phyloP scores from a whole-genome alignment of 2,797 vertebrate genomes.

The Enteromius trimaculatus region DNA sequence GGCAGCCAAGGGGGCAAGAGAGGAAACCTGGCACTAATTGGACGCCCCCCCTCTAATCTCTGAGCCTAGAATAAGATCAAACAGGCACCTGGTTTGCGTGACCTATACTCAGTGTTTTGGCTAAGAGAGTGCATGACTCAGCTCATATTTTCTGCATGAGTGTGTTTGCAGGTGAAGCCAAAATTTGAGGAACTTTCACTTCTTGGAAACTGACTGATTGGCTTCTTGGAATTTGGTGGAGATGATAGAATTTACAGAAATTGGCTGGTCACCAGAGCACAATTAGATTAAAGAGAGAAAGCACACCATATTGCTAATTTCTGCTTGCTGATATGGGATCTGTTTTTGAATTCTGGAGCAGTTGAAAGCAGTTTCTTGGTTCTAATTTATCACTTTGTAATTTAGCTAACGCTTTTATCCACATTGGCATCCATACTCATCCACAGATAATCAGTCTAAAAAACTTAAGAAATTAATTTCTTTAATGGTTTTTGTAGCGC shows the following conservation, averaged over 20 bases:
- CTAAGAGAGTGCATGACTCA: background rate
- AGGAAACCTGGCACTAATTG: conserved; percentile 47
- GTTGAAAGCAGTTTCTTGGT: background rate
- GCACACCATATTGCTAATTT: background rate
- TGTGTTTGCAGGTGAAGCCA: background rate
- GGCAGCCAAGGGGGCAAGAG: conserved; percentile 16
- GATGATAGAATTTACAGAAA: conserved; percentile 7
- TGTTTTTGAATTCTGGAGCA: background rate
- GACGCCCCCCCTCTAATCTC: conserved; percentile 36
- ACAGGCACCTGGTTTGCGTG: conserved; percentile 9
- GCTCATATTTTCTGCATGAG: conserved; percentile 35
- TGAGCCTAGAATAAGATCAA: conserved; percentile 41
- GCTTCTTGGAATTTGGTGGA: conserved; percentile 30
- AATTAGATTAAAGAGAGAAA: background rate
- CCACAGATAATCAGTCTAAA: background rate
- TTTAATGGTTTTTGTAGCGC: conserved; percentile 5
- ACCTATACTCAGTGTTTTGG: conserved; percentile 21
- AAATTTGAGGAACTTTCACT: conserved; percentile 18
- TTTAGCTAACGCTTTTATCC: background rate
- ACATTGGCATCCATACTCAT: background rate
- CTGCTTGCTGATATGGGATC: background rate
- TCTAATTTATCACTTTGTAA: conserved; percentile 10
- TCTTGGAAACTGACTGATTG: conserved; percentile 21
- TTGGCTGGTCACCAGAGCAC: conserved; percentile 3
- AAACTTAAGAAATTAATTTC: background rate